These are phyloP conservation scores for Erethizon dorsatum DNA, from an alignment of 2,797 vertebrate species.

Conservation along the genomic window DNA sequence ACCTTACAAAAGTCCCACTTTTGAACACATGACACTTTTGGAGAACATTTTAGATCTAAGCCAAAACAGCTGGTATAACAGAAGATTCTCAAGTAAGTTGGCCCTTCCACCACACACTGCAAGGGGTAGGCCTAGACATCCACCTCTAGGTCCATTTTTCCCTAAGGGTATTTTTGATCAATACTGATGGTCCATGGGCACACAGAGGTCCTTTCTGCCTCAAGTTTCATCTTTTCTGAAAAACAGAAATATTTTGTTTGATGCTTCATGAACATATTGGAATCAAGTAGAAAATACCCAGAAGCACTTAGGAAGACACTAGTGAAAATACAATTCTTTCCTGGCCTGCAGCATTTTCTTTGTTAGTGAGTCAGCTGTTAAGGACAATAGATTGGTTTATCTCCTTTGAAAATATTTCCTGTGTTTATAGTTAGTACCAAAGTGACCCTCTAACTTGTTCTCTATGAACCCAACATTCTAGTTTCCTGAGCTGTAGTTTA, in stretches of 20 bases:
- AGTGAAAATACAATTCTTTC: rapidly evolving
- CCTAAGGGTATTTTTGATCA: background rate
- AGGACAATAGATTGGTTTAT: background rate
- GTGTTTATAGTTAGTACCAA: rapidly evolving
- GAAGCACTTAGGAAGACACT: background rate
- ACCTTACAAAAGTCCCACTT: background rate
- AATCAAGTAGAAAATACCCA: background rate
- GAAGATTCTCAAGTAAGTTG: too few relatives aligned
- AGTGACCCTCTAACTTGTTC: too few relatives aligned
- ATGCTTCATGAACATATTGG: background rate
- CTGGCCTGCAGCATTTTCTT: rapidly evolving
- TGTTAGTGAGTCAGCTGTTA: background rate
- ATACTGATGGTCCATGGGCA: background rate
- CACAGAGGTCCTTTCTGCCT: background rate
- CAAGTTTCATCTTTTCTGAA: background rate
- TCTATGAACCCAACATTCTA: rapidly evolving
- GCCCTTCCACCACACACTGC: background rate
- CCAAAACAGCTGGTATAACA: background rate
- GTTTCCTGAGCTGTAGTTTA: background rate
- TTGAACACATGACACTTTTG: background rate
- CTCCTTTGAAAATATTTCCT: background rate
- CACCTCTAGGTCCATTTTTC: background rate
- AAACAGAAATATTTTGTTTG: background rate
- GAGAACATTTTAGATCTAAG: background rate
- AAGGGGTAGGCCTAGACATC: background rate